Percentiles rank a stretch among this genome's conserved stretches.
These are phyloP conservation scores for Eupithecia exiguata DNA, from an alignment of 2,888 invertebrate species.

Conservation along the genomic window DNA sequence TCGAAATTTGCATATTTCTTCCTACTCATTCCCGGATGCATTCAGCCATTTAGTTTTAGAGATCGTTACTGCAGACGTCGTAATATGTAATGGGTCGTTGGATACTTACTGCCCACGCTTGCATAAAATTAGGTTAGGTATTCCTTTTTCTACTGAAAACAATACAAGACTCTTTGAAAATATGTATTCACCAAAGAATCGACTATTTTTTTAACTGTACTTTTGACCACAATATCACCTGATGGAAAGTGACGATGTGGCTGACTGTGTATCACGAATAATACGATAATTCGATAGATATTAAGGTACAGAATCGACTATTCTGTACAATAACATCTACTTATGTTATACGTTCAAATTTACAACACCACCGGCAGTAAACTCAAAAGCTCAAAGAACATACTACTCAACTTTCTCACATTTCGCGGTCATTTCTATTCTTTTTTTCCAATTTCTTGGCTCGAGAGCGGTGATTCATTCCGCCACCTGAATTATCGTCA, in stretches of 20 bases:
- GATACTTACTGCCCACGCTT: slow-evolving; percentile 2
- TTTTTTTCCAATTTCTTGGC: slow-evolving; percentile 61
- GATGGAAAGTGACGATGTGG: too few relatives aligned
- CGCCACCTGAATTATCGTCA: slow-evolving; percentile 70
- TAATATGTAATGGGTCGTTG: slow-evolving; percentile 17
- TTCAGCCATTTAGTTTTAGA: slow-evolving; percentile 26
- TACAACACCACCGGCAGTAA: slow-evolving; percentile 9
- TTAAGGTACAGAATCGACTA: too few relatives aligned
- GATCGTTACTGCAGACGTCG: slow-evolving; percentile 14
- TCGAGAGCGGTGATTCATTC: slow-evolving; percentile 54
- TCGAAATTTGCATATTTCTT: slow-evolving; percentile 32
- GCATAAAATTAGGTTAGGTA: neutral
- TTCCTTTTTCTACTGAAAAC: neutral
- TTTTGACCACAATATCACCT: too few relatives aligned
- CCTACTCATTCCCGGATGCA: slow-evolving; percentile 23
- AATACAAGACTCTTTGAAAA: neutral
- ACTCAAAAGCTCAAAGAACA: slow-evolving; percentile 12
- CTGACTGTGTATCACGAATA: too few relatives aligned
- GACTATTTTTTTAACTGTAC: neutral
- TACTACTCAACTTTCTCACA: slow-evolving; percentile 26
- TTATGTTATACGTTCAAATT: neutral
- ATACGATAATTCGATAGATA: too few relatives aligned
- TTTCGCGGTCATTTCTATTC: slow-evolving; percentile 44
- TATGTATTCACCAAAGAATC: neutral
- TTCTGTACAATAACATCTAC: neutral